Base-by-base conservation (phyloP, 2,888 invertebrate species). In the Dexiosoma caninum region DNA sequence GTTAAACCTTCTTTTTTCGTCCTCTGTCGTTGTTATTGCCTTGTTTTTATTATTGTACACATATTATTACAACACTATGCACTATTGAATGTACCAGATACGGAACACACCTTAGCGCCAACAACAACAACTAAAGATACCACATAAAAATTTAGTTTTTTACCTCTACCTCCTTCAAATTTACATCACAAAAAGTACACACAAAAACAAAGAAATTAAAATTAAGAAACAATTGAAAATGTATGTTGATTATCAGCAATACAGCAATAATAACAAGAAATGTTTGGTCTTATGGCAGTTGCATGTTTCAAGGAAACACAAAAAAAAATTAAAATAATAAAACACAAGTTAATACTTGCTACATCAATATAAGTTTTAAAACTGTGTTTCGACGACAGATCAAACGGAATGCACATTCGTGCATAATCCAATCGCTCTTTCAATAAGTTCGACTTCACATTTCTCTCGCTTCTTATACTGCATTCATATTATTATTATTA, bases 41-140 rank as follows among this genome's bases (percentile, higher is more conserved):
- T 44, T 53, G n/a, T n/a, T 60, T 30, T 44, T 51, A 42, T 76
- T 53, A 27, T 42, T 74, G 16, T 46, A 60, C 19, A 14, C 66
- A 69, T 57, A 53, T 59, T 19, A 59, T 59, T 59, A 59, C 59
- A 59, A 59, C 59, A 59, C 59, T 14, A 40, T 40, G n/a, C n/a
- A 8, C n/a, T 21, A 16, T 37, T 62, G 27, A 5, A 27, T 27
- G 27, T 57, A 16, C 62, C n/a, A n/a, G n/a, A 66, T 55, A 32
- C 53, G 75, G 80, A 80, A 80, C 80, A 80, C 80, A 80, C 80
- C 80, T 80, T 80, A 80, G 80, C 80, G 80, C 70, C 80, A 80
- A 76, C 30, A 71, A 76, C 30, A 71, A 46, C 27, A 16, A 40
- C 12, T n/a, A 70, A 27, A 10, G 35, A 21, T 46, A 67, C 16